phyloP scores from a whole-genome alignment of 2,113 vertebrate genomes.

The Tympanuchus pallidicinctus region DNA sequence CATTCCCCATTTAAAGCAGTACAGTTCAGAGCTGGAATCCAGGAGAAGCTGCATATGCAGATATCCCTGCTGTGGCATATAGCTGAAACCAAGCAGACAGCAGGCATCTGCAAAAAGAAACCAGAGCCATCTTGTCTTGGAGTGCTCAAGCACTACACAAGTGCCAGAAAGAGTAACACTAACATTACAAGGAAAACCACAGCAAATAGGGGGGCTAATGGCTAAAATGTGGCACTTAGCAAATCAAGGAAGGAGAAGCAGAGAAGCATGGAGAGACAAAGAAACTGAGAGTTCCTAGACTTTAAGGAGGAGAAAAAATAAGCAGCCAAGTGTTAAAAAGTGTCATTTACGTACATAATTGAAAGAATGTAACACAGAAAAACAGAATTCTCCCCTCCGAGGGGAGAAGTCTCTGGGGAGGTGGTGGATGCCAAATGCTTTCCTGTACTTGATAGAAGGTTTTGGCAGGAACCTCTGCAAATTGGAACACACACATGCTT shows the following conservation, averaged over 20 bases:
- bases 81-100: neutral
- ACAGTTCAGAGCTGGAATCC: neutral
- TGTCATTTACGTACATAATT: neutral
- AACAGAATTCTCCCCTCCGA: neutral
- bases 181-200: neutral
- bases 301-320: neutral
- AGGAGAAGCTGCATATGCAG: neutral
- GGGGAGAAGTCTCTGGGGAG: neutral
- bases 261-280: neutral
- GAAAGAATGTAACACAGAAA: conserved; percentile 8
- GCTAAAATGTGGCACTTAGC: neutral
- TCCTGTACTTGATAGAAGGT: neutral
- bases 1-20: neutral
- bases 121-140: neutral
- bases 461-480: conserved; percentile 8
- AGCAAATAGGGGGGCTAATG: neutral
- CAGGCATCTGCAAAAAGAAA: neutral
- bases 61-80: neutral
- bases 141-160: neutral
- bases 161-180: neutral
- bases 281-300: neutral
- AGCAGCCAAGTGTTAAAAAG: neutral
- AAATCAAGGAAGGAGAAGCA: neutral
- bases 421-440: neutral
- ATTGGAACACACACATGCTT: conserved; percentile 1